These are phyloP conservation scores for Apostichopus californicus DNA, from an alignment of 35 echinoderm and acorn worm species.

Conservation along the genomic window DNA sequence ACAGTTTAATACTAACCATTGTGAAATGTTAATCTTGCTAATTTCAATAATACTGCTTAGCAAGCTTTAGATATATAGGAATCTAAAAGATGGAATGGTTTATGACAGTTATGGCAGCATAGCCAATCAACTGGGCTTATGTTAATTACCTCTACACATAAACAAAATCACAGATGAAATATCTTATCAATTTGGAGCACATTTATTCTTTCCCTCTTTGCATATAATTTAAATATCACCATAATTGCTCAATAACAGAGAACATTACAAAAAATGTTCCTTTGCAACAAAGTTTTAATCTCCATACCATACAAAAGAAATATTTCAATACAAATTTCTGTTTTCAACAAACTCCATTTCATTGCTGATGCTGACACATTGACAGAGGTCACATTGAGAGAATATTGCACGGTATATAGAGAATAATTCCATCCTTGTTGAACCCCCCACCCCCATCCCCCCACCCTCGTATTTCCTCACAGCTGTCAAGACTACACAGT, in stretches of 20 bases:
- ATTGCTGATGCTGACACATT: not conserved
- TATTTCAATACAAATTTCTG: slow-evolving; percentile 3
- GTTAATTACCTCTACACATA: not conserved
- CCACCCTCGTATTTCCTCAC: not conserved
- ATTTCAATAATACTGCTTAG: not conserved
- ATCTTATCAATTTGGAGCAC: not conserved
- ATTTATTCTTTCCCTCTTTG: slow-evolving; percentile 8
- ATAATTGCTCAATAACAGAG: not conserved
- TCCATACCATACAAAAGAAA: not conserved
- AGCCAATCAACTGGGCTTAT: not conserved
- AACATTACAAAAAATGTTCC: not conserved
- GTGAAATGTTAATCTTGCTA: not conserved
- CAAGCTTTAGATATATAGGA: not conserved
- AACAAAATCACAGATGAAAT: not conserved
- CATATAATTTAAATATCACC: slow-evolving; percentile 20
- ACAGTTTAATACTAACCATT: too few relatives aligned
- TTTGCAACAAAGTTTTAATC: not conserved
- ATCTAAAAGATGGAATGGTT: not conserved
- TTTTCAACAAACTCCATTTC: not conserved
- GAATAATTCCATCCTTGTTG: not conserved
- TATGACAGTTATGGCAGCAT: not conserved
- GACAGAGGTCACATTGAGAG: not conserved
- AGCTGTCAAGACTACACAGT: not conserved
- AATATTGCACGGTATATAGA: slow-evolving; percentile 9
- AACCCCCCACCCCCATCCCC: too few relatives aligned